Evolutionary conservation across 2,888 invertebrate genomes (phyloP), one percentile per base, ranked within the genome.

Genomic region (Ptychoptera contaminata): DNA sequence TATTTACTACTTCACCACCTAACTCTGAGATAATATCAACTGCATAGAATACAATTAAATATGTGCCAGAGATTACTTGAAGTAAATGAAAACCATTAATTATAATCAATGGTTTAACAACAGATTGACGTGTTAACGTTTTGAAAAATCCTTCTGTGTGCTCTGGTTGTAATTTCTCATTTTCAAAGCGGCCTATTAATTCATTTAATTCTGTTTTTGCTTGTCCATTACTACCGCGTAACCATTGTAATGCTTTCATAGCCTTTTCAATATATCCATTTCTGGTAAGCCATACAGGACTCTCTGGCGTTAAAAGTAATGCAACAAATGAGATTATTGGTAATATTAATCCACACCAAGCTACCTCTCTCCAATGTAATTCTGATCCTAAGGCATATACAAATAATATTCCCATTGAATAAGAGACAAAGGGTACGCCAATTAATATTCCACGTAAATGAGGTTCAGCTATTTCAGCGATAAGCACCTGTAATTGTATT

Each of bases 1-100:
- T 65, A 42, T 64, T 55, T 31, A 63, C 56, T 50, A 72, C 67
- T 14, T 68, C 50, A 8, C 69, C 60, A 4, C 72, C 73, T 38
- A 65, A 60, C 46, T 76, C 74, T 8, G 70, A 63, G 8, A 83
- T 69, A 46, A 84, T 79, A 53, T 82, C 79, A 1, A 82, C 79
- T 1, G 82, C 83, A 57, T 84, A 84, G 63, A 83, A 84, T 45
- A 84, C 79, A 45, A 84, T 74, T 11, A 84, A 70, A 56, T 80
- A 84, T 14, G 82, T 82, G 41, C 84, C 84, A 5, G 82, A 79
- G 36, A 79, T 63, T 51, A 81, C 77, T 60, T 83, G 82, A 49
- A 83, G 68, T 51, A 79, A 61, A 58, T 80, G 79, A 64, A 84
- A 83, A 1, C 76, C 67, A 55, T 80, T 79, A 54, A 83, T 79